Conservation (phyloP, 1,140 invertebrate species). For the Psix sp. region DNA sequence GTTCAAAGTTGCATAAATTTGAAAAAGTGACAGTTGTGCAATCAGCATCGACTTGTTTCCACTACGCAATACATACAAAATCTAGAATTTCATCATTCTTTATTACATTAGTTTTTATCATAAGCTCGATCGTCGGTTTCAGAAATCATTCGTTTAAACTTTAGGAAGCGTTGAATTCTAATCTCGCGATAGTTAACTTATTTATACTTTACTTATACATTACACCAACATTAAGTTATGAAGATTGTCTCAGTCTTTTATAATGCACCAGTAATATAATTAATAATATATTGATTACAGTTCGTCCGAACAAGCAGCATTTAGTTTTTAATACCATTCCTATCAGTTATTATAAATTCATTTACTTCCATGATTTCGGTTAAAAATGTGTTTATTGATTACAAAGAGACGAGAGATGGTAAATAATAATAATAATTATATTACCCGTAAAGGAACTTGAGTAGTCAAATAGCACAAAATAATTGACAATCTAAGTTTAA, state of each 20-base stretch:
- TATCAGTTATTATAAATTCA: no score
- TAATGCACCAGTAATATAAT: slow-evolving; percentile 6
- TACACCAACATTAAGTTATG: not conserved
- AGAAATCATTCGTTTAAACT: slow-evolving; percentile 14
- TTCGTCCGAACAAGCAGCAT: no score
- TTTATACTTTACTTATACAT: slow-evolving; percentile 6
- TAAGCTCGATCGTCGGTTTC: slow-evolving; percentile 36
- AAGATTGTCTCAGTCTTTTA: slow-evolving; percentile 41
- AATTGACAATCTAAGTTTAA: slow-evolving; percentile 9
- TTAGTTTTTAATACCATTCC: no score
- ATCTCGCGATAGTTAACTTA: slow-evolving; percentile 30
- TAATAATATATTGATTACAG: not conserved
- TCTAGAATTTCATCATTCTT: no score
- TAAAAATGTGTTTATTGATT: no score
- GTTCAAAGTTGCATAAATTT: no score
- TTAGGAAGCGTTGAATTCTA: slow-evolving; percentile 40
- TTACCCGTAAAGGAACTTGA: slow-evolving; percentile 17
- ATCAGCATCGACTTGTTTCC: no score
- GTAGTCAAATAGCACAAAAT: slow-evolving; percentile 4
- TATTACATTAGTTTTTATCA: no score
- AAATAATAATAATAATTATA: not conserved
- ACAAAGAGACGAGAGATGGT: no score
- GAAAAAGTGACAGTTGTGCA: no score
- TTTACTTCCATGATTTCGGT: no score
- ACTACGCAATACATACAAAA: no score